Evolutionary conservation across 2,113 vertebrate species (phyloP).

Genomic region (Tragulus kanchil): DNA sequence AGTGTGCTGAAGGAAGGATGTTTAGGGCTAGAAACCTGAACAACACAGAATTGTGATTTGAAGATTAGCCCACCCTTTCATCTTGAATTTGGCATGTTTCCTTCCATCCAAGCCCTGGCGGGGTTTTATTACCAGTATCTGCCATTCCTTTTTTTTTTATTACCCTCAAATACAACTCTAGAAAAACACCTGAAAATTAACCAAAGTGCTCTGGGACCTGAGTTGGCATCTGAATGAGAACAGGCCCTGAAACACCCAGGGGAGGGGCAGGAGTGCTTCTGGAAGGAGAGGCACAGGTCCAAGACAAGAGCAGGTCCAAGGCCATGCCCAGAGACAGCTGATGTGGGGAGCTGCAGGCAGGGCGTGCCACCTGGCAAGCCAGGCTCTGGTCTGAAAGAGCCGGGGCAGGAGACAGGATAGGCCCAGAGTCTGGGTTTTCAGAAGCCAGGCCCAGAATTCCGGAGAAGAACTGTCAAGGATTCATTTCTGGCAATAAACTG

Average conservation of each 20-base stretch:
- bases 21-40: background rate
- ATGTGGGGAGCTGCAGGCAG: background rate
- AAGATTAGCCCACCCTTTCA: background rate
- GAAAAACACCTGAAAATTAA: slow-evolving; percentile 32
- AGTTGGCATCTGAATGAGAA: background rate
- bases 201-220: background rate
- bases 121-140: slow-evolving; percentile 16
- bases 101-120: background rate
- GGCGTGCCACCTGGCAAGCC: background rate
- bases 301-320: background rate
- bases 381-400: background rate
- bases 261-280: background rate
- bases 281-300: background rate
- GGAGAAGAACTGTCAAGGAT: background rate
- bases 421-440: background rate
- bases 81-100: background rate
- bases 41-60: background rate
- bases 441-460: slow-evolving; percentile 6
- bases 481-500: background rate
- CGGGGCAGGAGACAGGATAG: background rate
- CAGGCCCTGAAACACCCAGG: background rate
- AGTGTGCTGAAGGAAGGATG: background rate
- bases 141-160: slow-evolving; percentile 40
- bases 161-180: background rate
- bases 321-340: background rate